phyloP scores from a whole-genome alignment of 2,113 vertebrate species.

The Ibidorhyncha struthersii region DNA sequence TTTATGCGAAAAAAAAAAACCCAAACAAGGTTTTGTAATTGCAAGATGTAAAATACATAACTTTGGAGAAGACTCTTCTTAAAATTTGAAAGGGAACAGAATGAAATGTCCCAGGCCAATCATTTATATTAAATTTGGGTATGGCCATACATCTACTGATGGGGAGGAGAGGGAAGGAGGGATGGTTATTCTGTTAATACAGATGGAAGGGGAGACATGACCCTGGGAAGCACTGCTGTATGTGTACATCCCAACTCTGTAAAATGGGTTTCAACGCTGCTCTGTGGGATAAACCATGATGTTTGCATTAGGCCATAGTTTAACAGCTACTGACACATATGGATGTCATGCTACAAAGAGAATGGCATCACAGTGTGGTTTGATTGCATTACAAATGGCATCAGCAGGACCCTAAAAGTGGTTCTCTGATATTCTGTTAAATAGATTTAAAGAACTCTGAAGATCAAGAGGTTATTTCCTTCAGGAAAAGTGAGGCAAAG shows the following conservation, averaged over 20 bases:
- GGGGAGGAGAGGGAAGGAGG: not conserved
- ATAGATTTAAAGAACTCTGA: not conserved
- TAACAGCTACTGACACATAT: not conserved
- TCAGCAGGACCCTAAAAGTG: not conserved
- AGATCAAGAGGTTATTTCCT: not conserved
- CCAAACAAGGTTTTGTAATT: not conserved
- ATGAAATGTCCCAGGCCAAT: not conserved
- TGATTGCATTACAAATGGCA: not conserved
- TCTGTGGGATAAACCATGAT: rapidly evolving
- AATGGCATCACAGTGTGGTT: not conserved
- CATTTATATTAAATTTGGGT: not conserved
- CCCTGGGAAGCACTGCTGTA: not conserved
- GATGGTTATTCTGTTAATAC: not conserved
- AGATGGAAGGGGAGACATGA: not conserved
- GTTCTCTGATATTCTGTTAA: not conserved
- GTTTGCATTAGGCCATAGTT: not conserved
- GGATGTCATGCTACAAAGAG: not conserved
- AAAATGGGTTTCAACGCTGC: not conserved
- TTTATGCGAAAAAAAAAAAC: not conserved
- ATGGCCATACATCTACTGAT: too few species aligned
- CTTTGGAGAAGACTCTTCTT: not conserved
- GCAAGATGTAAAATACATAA: not conserved
- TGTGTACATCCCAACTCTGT: rapidly evolving
- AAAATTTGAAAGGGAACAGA: not conserved
- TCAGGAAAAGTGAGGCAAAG: not conserved